These are phyloP conservation scores for Oncorhynchus mykiss DNA, from an alignment of 2,113 vertebrate species.

Conservation along the genomic window DNA sequence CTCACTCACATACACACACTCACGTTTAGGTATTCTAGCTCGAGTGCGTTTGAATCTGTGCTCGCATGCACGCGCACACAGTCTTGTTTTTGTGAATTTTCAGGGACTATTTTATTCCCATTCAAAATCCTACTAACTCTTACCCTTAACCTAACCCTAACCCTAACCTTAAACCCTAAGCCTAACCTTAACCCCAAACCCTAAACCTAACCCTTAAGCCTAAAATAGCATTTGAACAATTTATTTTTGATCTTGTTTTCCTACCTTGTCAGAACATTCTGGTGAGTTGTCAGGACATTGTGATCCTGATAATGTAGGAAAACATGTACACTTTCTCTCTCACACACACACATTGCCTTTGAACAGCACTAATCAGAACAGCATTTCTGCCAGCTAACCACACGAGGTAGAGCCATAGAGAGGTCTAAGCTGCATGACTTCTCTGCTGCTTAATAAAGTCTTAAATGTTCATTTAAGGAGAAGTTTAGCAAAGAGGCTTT, in stretches of 20 bases:
- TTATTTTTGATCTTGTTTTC: too few species aligned
- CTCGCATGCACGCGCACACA: not conserved
- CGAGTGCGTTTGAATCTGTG: too few species aligned
- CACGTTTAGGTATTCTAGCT: not conserved
- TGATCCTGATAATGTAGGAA: too few species aligned
- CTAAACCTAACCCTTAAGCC: too few species aligned
- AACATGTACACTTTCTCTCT: not conserved
- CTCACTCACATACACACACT: not conserved
- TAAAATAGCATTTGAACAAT: too few species aligned
- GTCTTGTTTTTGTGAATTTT: not conserved
- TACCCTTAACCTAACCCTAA: too few species aligned
- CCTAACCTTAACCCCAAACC: too few species aligned
- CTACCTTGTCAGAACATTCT: too few species aligned
- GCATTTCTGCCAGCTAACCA: constrained; percentile 33
- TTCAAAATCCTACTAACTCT: not conserved
- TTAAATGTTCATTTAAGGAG: constrained; percentile 68
- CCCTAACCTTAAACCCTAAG: too few species aligned
- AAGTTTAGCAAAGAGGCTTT: constrained; percentile 65
- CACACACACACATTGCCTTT: not conserved
- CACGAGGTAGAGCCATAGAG: constrained; percentile 25
- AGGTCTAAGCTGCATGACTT: constrained; percentile 48
- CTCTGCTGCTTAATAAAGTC: constrained; percentile 44
- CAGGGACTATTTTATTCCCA: not conserved
- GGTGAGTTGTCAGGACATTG: too few species aligned
- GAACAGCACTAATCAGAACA: constrained; percentile 15